Evolutionary conservation across 2,888 invertebrate species (phyloP).

Genomic region (Neria commutata): DNA sequence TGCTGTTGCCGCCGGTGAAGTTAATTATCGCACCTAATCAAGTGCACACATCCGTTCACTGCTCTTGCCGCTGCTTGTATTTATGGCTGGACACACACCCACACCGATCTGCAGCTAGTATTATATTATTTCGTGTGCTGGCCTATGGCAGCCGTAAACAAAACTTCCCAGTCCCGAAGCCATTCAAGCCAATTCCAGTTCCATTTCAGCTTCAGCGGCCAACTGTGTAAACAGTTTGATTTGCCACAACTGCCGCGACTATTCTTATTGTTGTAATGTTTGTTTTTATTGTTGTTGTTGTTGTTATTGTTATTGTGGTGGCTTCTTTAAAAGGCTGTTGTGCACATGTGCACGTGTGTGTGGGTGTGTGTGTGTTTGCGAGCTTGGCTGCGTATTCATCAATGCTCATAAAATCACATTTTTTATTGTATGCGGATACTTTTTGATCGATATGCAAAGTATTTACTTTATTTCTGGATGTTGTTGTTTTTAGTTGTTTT

Average conservation of each 20-base stretch:
- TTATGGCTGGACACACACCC: too few relatives aligned
- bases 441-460: neutral
- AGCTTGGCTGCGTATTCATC: too few relatives aligned
- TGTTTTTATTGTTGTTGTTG: neutral
- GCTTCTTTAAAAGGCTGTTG: too few relatives aligned
- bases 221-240: constrained; percentile 3
- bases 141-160: neutral
- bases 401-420: neutral
- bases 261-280: too few relatives aligned
- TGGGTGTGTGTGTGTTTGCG: neutral
- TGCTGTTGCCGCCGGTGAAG: too few relatives aligned
- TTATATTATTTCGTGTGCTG: too few relatives aligned
- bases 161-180: neutral
- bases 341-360: too few relatives aligned
- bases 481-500: neutral
- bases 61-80: neutral
- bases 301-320: too few relatives aligned
- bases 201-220: neutral
- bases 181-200: too few relatives aligned
- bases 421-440: constrained; percentile 3
- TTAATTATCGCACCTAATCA: constrained; percentile 3
- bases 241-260: too few relatives aligned
- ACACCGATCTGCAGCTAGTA: neutral
- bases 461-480: neutral
- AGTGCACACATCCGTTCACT: neutral